Evolutionary conservation across 1,140 invertebrate genomes (phyloP), one percentile per base, ranked within the genome.

Genomic region (Saccostrea glomerata): DNA sequence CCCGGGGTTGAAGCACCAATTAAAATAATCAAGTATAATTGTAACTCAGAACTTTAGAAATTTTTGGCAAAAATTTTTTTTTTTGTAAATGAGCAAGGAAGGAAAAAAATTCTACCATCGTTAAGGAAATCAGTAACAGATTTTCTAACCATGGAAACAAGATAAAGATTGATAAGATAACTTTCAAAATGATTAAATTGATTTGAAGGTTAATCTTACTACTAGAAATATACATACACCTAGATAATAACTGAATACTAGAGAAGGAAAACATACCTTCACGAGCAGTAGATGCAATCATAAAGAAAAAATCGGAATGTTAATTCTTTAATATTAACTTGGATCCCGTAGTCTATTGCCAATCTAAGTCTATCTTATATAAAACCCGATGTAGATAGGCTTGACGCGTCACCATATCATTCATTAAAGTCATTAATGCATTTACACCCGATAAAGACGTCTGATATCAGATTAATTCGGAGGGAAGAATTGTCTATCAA

Each of bases 391-490:
- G 36, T 36, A 77, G 70, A 77, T 77, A 77, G 70, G 23, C 25
- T 36, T 77, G 15, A 77, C 70, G 30, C 70, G 70, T 77, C 70
- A 77, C 70, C 70, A 77, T 11, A 77, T 30, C 25, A 77, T 77
- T 77, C 70, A 77, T 77, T 77, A 77, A 77, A 77, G 70, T 77
- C 70, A 77, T 77, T 77, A 77, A 30, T 77, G 70, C 70, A 77
- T 77, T 77, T 30, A 36, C 70, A 36, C 70, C 30, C 30, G 70
- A 77, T 77, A 77, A 77, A 77, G 25, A 25, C 30, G 70, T 30
- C 13, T 30, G 70, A 77, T 77, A 77, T 77, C 70, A 30, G 70
- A 77, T 77, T 77, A 77, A 77, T 77, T 77, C 25, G 25, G 70
- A 77, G 25, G 25, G 30, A 77, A 25, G 70, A 25, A 25, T 77